Evolutionary conservation across 2,113 vertebrate species (phyloP).

Genomic region (Choloepus hoffmanni): DNA sequence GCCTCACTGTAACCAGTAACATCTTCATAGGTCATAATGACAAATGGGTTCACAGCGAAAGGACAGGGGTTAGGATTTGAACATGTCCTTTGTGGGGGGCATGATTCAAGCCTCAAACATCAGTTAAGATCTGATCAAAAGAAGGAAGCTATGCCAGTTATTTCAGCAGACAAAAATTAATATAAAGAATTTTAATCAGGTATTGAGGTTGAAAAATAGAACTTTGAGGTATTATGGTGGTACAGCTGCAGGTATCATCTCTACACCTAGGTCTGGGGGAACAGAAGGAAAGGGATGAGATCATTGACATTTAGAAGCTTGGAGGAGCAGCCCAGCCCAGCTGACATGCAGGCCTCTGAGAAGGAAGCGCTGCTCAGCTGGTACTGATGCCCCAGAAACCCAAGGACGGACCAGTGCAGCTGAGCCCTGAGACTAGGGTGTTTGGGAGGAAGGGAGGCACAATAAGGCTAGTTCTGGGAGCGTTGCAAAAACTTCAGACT

Average conservation of each 20-base stretch:
- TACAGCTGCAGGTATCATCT: neutral
- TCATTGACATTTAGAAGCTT: neutral
- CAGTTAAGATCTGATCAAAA: neutral
- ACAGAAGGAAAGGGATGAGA: neutral
- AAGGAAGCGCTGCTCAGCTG: neutral
- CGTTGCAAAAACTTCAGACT: neutral
- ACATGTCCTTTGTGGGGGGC: too few relatives aligned
- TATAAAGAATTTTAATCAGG: neutral
- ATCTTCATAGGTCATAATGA: too few relatives aligned
- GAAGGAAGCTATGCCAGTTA: neutral
- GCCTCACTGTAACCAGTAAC: too few relatives aligned
- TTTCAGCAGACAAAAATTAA: neutral
- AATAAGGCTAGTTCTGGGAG: too few relatives aligned
- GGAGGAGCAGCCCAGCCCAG: neutral
- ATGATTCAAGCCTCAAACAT: too few relatives aligned
- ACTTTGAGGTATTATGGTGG: neutral
- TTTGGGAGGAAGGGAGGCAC: neutral
- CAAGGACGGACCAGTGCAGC: accelerated
- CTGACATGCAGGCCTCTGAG: neutral
- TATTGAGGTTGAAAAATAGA: neutral
- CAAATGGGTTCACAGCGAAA: too few relatives aligned
- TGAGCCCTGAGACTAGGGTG: neutral
- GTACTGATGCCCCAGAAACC: neutral
- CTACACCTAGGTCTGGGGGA: neutral
- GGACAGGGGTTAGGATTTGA: too few relatives aligned